These are phyloP conservation scores for Neodiprion pinetum DNA, from an alignment of 1,140 invertebrate genomes.

Conservation along the genomic window DNA sequence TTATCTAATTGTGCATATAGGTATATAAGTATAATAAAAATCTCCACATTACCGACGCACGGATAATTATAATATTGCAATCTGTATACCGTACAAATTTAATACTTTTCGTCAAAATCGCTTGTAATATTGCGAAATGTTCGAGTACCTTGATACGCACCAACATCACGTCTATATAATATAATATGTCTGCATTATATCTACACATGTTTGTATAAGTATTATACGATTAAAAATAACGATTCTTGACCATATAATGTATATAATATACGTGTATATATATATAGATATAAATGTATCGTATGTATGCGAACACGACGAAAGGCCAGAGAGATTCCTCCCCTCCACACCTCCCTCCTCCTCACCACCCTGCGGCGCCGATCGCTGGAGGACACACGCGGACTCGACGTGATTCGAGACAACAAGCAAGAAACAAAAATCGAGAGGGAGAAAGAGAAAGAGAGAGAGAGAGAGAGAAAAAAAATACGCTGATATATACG, in stretches of 20 bases:
- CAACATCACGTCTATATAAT: no score
- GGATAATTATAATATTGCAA: no score
- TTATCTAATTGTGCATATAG: no score
- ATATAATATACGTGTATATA: neutral
- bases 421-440: conserved; percentile 18
- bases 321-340: neutral
- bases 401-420: conserved; percentile 10
- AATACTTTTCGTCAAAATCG: no score
- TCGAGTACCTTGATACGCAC: no score
- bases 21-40: no score
- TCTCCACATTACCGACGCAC: no score
- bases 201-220: neutral
- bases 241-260: neutral
- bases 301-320: neutral
- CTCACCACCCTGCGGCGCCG: neutral
- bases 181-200: no score
- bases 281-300: neutral
- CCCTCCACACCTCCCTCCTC: neutral
- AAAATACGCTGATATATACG: neutral
- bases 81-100: no score
- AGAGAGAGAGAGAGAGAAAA: conserved; percentile 16
- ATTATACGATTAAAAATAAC: neutral
- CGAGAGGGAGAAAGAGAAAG: conserved; percentile 26
- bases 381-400: neutral
- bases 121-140: no score